A percentile compares a stretch with the other conserved stretches of the same genome.
phyloP scores from a whole-genome alignment of 2,113 vertebrate species.

The Pycnonotus jocosus region DNA sequence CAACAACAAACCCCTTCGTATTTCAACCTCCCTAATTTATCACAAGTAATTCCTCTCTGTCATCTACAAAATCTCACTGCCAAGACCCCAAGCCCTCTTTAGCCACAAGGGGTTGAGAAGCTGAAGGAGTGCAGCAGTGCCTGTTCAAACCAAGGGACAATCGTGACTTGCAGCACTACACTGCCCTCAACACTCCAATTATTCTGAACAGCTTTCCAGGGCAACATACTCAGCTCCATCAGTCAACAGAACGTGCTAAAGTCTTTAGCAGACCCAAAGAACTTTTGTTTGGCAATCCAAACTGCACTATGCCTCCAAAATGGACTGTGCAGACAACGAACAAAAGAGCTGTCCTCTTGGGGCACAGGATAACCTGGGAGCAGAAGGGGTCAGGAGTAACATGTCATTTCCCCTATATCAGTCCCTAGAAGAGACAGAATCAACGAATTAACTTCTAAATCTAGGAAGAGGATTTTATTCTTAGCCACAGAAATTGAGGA shows the following conservation, averaged over 20 bases:
- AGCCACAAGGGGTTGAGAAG: neutral
- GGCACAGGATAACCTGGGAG: neutral
- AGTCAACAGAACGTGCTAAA: neutral
- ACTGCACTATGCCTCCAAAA: neutral
- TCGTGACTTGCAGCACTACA: neutral
- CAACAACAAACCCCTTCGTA: neutral
- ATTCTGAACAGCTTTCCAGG: rapidly evolving
- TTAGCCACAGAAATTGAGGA: neutral
- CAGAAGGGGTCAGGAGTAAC: neutral
- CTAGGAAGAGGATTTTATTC: neutral
- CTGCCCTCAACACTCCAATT: neutral
- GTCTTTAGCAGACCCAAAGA: neutral
- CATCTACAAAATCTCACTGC: neutral
- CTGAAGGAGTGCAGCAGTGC: neutral
- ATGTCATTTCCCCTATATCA: neutral
- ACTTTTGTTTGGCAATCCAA: neutral
- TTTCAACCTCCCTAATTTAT: neutral
- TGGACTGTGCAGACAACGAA: neutral
- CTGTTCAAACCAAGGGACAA: neutral
- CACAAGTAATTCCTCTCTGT: neutral
- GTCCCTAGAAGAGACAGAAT: neutral
- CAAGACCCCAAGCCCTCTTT: neutral
- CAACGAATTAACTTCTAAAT: neutral
- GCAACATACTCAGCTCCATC: neutral
- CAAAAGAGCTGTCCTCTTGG: neutral